Conservation (phyloP, 35 echinoderm and acorn worm genomes). For the Ophiothrix spiculata region DNA sequence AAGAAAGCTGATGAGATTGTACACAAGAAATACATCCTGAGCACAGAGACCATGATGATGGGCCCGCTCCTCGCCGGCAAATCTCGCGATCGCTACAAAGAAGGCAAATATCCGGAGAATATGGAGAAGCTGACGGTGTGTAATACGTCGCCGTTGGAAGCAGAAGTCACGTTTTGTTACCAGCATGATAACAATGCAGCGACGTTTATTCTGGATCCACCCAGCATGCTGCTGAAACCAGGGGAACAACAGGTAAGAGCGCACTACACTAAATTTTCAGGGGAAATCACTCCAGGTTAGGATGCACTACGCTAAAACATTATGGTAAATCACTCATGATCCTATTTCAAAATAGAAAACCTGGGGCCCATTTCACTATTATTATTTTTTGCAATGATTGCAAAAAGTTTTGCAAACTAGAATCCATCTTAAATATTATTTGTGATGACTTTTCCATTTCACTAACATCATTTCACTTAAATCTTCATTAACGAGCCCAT, state of each 20-base stretch:
- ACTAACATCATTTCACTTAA: too few species aligned
- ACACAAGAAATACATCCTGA: slow-evolving; percentile 99
- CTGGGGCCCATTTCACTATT: too few species aligned
- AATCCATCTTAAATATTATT: too few species aligned
- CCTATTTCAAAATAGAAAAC: too few species aligned
- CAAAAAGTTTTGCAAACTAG: too few species aligned
- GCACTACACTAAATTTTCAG: too few species aligned
- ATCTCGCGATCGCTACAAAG: slow-evolving; percentile 91
- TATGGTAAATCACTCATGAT: too few species aligned
- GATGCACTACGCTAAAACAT: too few species aligned
- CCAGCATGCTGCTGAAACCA: slow-evolving; percentile 79
- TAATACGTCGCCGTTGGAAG: slow-evolving; percentile 93
- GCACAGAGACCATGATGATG: slow-evolving; percentile 83
- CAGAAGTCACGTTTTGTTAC: slow-evolving; percentile 93
- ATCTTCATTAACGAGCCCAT: too few species aligned
- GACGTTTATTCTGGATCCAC: slow-evolving; percentile 88
- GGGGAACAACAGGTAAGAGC: slow-evolving; percentile 83
- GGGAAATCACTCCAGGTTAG: too few species aligned
- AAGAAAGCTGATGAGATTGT: slow-evolving; percentile 88
- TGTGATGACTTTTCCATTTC: too few species aligned
- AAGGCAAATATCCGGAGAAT: slow-evolving; percentile 97
- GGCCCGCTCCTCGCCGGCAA: slow-evolving; percentile 93
- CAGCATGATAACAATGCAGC: slow-evolving; percentile 89
- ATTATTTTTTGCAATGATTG: too few species aligned
- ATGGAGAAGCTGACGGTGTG: slow-evolving; percentile 88